A percentile compares a stretch with the other conserved stretches of the same genome.
These are phyloP conservation scores for Drosophila truncata DNA, from an alignment of 1,140 invertebrate species.

Conservation along the genomic window DNA sequence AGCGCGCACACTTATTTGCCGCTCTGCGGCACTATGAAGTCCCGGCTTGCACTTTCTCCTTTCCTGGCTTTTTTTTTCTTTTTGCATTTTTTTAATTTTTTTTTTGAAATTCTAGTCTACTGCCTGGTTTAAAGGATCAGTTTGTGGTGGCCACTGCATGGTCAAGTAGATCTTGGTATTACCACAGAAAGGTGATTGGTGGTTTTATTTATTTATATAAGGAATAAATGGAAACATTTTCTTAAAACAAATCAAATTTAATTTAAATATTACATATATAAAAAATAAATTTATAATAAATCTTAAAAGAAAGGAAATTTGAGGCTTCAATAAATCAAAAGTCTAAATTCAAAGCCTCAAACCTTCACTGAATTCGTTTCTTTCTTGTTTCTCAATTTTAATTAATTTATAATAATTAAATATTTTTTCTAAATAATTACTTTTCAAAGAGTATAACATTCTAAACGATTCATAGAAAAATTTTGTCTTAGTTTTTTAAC, in stretches of 20 bases:
- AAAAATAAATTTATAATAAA: neutral
- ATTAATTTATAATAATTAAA: neutral
- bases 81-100: constrained; percentile 2
- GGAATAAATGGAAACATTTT: neutral
- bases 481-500: neutral
- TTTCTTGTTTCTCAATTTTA: neutral
- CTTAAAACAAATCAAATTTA: neutral
- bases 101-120: constrained; percentile 1
- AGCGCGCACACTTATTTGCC: constrained; percentile 63
- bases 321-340: neutral
- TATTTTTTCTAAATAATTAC: neutral
- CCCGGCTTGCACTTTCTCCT: constrained; percentile 17
- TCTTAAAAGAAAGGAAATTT: neutral
- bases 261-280: neutral
- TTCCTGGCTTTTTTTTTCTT: constrained; percentile 4
- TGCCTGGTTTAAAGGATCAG: constrained; percentile 23
- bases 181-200: constrained; percentile 7
- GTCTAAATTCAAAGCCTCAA: neutral
- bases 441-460: neutral
- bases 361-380: neutral
- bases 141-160: neutral
- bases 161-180: constrained; percentile 10
- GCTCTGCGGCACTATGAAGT: constrained; percentile 58
- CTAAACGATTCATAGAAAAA: neutral
- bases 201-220: neutral